These are phyloP conservation scores for Coryphaenoides rupestris DNA, from an alignment of 2,113 vertebrate species.

Conservation along the genomic window DNA sequence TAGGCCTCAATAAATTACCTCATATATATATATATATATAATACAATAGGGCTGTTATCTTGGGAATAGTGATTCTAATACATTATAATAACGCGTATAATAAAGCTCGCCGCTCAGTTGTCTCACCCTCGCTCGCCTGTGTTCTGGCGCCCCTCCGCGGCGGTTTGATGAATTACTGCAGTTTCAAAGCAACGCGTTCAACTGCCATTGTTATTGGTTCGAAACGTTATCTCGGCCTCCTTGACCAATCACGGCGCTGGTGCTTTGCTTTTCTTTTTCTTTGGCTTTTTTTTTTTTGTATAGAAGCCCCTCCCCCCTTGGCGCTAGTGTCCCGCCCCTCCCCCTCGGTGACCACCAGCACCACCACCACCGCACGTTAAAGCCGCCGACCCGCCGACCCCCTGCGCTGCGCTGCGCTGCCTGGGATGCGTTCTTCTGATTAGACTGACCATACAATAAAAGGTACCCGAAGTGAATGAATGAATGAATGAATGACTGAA, in stretches of 20 bases:
- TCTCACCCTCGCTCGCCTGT: too few species aligned
- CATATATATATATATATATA: too few species aligned
- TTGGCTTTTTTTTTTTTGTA: constrained; percentile 11
- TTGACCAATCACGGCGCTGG: constrained; percentile 46
- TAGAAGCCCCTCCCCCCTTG: constrained; percentile 37
- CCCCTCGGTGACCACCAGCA: too few species aligned
- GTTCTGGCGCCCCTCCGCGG: constrained; percentile 42
- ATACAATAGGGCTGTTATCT: too few species aligned
- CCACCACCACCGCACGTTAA: neutral
- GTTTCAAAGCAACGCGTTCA: neutral
- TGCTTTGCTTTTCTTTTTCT: neutral
- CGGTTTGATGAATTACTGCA: neutral
- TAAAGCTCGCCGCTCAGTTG: too few species aligned
- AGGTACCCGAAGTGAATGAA: neutral
- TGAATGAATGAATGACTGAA: constrained; percentile 9
- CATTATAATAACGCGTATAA: too few species aligned
- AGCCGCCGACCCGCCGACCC: too few species aligned
- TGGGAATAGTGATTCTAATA: too few species aligned
- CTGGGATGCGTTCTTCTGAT: too few species aligned
- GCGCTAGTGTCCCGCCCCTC: constrained; percentile 7
- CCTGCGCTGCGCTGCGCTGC: too few species aligned
- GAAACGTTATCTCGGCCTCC: constrained; percentile 19
- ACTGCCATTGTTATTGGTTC: constrained; percentile 43
- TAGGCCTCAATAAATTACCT: too few species aligned
- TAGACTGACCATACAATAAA: too few species aligned